Base-by-base conservation (phyloP, 1,140 invertebrate genomes). In the Varroa destructor region DNA sequence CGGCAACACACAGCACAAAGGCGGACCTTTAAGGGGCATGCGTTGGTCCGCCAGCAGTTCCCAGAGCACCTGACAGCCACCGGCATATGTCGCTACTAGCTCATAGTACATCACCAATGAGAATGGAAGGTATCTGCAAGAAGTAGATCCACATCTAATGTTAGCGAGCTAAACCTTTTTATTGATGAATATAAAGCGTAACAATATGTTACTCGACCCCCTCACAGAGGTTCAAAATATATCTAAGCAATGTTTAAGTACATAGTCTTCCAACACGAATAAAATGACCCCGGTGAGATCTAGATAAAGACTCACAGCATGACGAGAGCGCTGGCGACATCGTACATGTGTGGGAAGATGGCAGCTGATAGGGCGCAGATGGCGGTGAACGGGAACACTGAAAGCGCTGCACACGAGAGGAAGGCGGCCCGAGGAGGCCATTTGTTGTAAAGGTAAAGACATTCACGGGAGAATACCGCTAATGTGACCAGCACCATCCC, bases 31-130 rank as follows among this genome's bases (percentile, higher is more conserved):
- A 46, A 67, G 61, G 14, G 61, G 61, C 61, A 67, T 67, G 10
- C 61, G 61, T 67, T 67, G 61, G 37, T 67, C 61, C 12, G 61
- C 37, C 36, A 67, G 61, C 12, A 67, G 61, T 67, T 67, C 61
- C 61, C 61, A 67, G 40, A 67, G 61, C 61, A 67, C 61, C 40
- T 67, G 61, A 46, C 61, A 67, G 40, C 61, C 61, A n/a, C 61
- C 61, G 36, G 61, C 40, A 37, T 67, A 67, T 37, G 61, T 46
- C 5, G 61, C 61, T 10, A 67, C 61, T 1, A 67, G 61, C 37
- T 67, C 61, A 37, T 67, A 67, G 61, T 67, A 67, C 61, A 67
- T 67, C 61, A 67, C 61, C 61, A 67, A 46, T 46, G 61, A 67
- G 61, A 67, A 67, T 43, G 61, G 61, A 46, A 67, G 61, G 61